Evolutionary conservation across 2,888 invertebrate species (phyloP).

Genomic region (Drosophila sordidapex): DNA sequence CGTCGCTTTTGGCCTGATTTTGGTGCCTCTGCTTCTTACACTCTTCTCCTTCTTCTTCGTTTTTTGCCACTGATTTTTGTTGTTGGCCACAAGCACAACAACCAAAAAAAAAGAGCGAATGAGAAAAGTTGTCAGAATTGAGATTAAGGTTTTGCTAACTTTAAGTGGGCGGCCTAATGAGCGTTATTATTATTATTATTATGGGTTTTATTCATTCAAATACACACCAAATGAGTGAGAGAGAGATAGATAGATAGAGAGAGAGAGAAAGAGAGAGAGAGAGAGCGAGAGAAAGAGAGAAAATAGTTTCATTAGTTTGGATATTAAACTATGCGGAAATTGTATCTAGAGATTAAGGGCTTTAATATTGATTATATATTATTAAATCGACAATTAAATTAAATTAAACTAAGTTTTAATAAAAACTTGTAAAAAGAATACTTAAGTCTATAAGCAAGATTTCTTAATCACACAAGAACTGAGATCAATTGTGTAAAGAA

Average conservation of each 20-base stretch:
- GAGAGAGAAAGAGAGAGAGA: neutral
- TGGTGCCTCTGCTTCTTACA: conserved; percentile 4
- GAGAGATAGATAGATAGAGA: neutral
- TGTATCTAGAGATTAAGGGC: conserved; percentile 1
- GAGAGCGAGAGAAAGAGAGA: neutral
- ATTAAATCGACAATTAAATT: too few relatives aligned
- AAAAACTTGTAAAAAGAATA: neutral
- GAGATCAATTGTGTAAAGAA: neutral
- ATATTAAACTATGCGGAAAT: conserved; percentile 7
- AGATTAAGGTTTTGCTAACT: conserved; percentile 53
- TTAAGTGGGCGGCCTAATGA: conserved; percentile 55
- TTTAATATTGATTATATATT: neutral
- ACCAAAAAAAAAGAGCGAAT: neutral
- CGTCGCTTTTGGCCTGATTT: conserved; percentile 52
- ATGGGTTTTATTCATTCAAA: conserved; percentile 31
- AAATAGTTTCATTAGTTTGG: neutral
- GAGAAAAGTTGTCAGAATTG: conserved; percentile 37
- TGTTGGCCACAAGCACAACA: conserved; percentile 19
- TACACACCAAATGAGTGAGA: neutral
- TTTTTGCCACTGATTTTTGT: conserved; percentile 20
- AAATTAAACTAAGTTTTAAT: neutral
- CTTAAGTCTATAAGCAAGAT: neutral
- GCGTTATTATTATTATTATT: conserved; percentile 47
- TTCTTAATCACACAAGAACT: neutral
- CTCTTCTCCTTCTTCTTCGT: too few relatives aligned